These are phyloP conservation scores for Discoglossus pictus DNA, from an alignment of 2,797 vertebrate genomes.

Conservation along the genomic window DNA sequence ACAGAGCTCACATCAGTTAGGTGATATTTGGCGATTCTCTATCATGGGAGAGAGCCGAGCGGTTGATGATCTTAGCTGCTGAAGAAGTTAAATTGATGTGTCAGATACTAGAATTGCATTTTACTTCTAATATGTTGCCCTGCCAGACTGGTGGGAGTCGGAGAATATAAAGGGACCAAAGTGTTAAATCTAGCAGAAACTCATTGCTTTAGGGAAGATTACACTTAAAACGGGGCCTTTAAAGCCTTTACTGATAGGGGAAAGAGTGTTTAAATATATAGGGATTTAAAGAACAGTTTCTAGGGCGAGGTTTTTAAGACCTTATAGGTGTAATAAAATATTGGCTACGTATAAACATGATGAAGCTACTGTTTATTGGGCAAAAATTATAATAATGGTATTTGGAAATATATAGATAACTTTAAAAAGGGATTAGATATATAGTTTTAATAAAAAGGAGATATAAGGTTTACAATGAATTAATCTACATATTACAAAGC, in stretches of 20 bases:
- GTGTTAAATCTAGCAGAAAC: constrained; percentile 60
- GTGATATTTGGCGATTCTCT: constrained; percentile 76
- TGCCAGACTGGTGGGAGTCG: constrained; percentile 69
- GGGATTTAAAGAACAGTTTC: constrained; percentile 32
- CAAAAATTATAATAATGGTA: no score
- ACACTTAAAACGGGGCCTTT: constrained; percentile 54
- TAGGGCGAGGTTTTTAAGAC: constrained; percentile 13
- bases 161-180: constrained; percentile 67
- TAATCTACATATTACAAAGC: no score
- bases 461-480: no score
- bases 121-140: constrained; percentile 77
- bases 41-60: constrained; percentile 67
- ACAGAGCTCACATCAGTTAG: constrained; percentile 67
- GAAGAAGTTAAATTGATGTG: constrained; percentile 76
- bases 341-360: constrained; percentile 10
- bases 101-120: constrained; percentile 74
- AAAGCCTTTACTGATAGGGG: constrained; percentile 53
- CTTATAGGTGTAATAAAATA: constrained; percentile 9
- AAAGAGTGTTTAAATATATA: constrained; percentile 57
- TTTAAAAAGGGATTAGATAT: no score
- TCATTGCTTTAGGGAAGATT: constrained; percentile 57
- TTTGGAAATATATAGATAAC: no score
- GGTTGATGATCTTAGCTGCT: constrained; percentile 72
- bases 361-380: not conserved
- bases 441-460: no score